Evolutionary conservation across 2,113 vertebrate genomes (phyloP).

Genomic region (Dendropsophus ebraccatus): DNA sequence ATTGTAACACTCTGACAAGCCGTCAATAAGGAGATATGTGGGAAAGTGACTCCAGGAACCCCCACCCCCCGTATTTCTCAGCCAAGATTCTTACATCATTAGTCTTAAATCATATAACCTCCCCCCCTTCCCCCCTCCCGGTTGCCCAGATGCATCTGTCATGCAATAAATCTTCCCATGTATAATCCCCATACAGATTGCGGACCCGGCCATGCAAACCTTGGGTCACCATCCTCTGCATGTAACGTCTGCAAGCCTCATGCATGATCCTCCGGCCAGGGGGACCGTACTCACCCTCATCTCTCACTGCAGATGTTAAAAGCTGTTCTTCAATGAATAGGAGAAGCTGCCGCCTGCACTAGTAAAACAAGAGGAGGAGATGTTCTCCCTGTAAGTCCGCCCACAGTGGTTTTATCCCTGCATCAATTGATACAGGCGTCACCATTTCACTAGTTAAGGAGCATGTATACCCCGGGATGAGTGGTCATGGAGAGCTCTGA

Average conservation of each 20-base stretch:
- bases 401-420: conserved; percentile 64
- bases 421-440: conserved; percentile 73
- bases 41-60: background rate
- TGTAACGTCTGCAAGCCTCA: background rate
- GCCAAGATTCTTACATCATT: conserved; percentile 37
- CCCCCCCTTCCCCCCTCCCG: background rate
- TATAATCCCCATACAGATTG: background rate
- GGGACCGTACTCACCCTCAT: conserved; percentile 64
- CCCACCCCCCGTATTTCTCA: background rate
- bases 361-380: conserved; percentile 63
- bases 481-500: background rate
- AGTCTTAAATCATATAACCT: conserved; percentile 29
- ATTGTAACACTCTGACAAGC: conserved; percentile 27
- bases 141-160: conserved; percentile 24
- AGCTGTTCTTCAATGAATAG: conserved; percentile 67
- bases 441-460: conserved; percentile 68
- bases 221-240: background rate
- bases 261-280: background rate
- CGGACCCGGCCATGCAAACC: background rate
- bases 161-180: background rate
- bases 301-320: conserved; percentile 67
- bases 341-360: conserved; percentile 64
- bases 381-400: conserved; percentile 56
- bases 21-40: conserved; percentile 12
- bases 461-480: conserved; percentile 29